Evolutionary conservation across 1,140 invertebrate species (phyloP).

Genomic region (Steinernema feltiae): DNA sequence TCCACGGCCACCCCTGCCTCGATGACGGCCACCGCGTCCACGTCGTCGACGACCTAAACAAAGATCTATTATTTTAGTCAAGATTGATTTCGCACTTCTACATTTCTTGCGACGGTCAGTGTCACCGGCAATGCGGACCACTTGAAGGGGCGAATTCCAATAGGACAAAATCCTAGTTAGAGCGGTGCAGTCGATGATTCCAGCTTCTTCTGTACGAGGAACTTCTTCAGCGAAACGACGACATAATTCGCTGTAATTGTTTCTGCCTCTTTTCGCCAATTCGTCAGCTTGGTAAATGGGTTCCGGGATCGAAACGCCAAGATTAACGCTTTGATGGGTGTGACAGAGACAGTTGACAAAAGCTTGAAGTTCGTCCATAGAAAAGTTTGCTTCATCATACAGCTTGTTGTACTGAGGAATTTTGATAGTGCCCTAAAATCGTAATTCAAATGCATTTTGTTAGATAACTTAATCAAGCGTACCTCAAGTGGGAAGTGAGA

Average conservation of each 20-base stretch:
- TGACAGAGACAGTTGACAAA: constrained; percentile 23
- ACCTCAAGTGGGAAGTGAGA: constrained; percentile 23
- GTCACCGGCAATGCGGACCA: constrained; percentile 14
- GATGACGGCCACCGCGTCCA: background rate
- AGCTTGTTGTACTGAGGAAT: constrained; percentile 22
- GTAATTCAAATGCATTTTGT: background rate
- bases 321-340: constrained; percentile 23
- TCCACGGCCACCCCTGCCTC: background rate
- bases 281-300: constrained; percentile 36
- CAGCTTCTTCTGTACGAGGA: background rate
- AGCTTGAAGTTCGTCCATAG: constrained; percentile 25
- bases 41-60: background rate
- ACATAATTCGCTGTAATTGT: background rate
- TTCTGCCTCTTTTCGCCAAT: constrained; percentile 28
- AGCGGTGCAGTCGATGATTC: constrained; percentile 9
- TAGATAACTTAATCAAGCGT: background rate
- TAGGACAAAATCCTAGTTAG: constrained; percentile 20
- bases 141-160: constrained; percentile 4
- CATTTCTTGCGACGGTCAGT: background rate
- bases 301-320: constrained; percentile 28
- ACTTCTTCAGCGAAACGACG: background rate
- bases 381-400: background rate
- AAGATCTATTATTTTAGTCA: background rate
- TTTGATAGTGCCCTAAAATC: constrained; percentile 25
- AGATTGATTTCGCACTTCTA: background rate